phyloP scores from a whole-genome alignment of 2,797 vertebrate genomes.

The Natrix natrix region DNA sequence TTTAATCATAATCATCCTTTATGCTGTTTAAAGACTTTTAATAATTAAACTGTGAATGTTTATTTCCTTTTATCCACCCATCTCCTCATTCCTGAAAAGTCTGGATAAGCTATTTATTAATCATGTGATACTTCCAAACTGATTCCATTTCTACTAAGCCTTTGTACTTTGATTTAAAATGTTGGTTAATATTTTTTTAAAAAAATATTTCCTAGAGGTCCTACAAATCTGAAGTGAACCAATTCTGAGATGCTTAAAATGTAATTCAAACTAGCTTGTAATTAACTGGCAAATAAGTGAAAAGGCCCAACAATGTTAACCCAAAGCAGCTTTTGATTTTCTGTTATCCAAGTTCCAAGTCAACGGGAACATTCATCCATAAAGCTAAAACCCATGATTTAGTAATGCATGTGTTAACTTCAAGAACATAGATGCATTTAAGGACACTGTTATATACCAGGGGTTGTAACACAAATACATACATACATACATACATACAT shows the following conservation, averaged over 20 bases:
- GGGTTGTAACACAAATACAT: no score
- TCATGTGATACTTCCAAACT: slow-evolving; percentile 9
- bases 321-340: slow-evolving; percentile 22
- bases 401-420: neutral
- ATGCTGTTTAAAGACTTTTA: neutral
- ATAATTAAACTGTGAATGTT: neutral
- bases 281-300: slow-evolving; percentile 8
- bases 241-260: neutral
- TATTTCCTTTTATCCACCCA: neutral
- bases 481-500: no score
- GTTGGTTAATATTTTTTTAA: slow-evolving; percentile 37
- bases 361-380: neutral
- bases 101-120: slow-evolving; percentile 24
- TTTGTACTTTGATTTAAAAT: slow-evolving; percentile 40
- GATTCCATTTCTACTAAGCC: slow-evolving; percentile 10
- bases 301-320: slow-evolving; percentile 10
- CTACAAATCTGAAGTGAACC: slow-evolving; percentile 24
- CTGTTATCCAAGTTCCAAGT: slow-evolving; percentile 27
- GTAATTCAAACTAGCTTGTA: slow-evolving; percentile 20
- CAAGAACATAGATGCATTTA: neutral
- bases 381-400: neutral
- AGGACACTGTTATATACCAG: no score
- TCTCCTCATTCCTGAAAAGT: neutral
- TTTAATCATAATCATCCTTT: neutral
- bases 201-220: neutral